Evolutionary conservation across 2,888 invertebrate genomes (phyloP), one percentile per base, ranked within the genome.

Genomic region (Brachyopa scutellaris): DNA sequence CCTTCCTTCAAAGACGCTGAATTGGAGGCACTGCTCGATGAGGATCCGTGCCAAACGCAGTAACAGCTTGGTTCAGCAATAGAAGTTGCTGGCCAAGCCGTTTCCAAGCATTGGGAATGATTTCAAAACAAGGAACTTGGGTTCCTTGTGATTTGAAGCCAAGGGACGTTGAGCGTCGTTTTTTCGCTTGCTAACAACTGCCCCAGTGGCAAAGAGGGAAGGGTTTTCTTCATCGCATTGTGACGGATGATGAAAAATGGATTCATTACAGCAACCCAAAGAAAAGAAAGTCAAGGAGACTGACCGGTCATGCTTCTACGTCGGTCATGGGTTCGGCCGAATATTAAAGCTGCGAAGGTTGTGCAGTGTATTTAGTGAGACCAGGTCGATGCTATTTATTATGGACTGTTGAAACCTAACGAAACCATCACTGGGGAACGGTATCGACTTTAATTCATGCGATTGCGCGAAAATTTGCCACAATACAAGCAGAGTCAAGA

Each of bases 301-400:
- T 38, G 38, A 13, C 13, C 38, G 38, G 38, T 38, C 13, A 38
- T 38, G 38, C 38, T 38, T 38, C 38, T 38, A 38, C 38, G 38
- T 38, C 38, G 6, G 26, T 5, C 26, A 26, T 38, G 4, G n/a
- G 38, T 5, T 11, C 38, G 38, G 38, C 6, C 38, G 38, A 7
- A 38, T 38, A 38, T 38, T 38, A 3, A 38, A 3, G 38, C 38
- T 38, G 38, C n/a, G 38, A 38, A 38, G 38, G 38, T 38, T 38
- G 8, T 38, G 38, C 13, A 5, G 38, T 38, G 38, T 38, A 38
- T 13, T 9, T 38, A 8, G 38, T 38, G 38, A 4, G 45, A 45
- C 45, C 45, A 45, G 45, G 45, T 45, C 19, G 45, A 7, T 45
- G 17, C 17, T 40, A 40, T 40, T 40, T 40, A 15, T 40, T 40